These are phyloP conservation scores for Hirundichthys speculiger DNA, from an alignment of 2,113 vertebrate genomes.

Conservation along the genomic window DNA sequence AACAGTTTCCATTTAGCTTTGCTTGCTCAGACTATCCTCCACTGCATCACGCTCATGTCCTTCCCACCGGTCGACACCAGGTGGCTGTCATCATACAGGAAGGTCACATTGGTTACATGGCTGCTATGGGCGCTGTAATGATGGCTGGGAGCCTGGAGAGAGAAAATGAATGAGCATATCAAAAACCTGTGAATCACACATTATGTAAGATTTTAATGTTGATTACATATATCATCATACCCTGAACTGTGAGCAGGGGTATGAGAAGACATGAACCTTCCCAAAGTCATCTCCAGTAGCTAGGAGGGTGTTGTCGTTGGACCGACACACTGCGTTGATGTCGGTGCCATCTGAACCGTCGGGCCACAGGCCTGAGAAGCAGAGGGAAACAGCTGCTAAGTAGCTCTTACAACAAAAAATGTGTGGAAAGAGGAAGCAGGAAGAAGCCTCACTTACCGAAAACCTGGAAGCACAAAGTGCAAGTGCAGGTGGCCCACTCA, in stretches of 20 bases:
- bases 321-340: conserved; percentile 92
- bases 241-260: conserved; percentile 94
- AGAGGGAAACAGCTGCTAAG: not conserved
- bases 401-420: not conserved
- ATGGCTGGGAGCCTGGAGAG: conserved; percentile 91
- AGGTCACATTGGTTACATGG: conserved; percentile 96
- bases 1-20: conserved; percentile 5
- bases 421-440: not conserved
- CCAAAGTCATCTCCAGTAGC: conserved; percentile 97
- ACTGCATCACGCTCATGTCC: conserved; percentile 98
- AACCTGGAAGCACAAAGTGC: conserved; percentile 94
- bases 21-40: conserved; percentile 89
- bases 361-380: conserved; percentile 90
- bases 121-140: conserved; percentile 94
- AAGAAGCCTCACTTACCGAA: conserved; percentile 83
- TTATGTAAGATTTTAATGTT: not conserved
- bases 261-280: conserved; percentile 96
- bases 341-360: conserved; percentile 97
- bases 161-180: not conserved
- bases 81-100: conserved; percentile 91
- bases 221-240: conserved; percentile 75
- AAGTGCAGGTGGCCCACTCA: conserved; percentile 91
- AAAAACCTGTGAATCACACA: not conserved
- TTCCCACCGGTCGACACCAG: conserved; percentile 98
- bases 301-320: conserved; percentile 86